phyloP scores from a whole-genome alignment of 1,140 invertebrate genomes.

The Drosophila subobscura region DNA sequence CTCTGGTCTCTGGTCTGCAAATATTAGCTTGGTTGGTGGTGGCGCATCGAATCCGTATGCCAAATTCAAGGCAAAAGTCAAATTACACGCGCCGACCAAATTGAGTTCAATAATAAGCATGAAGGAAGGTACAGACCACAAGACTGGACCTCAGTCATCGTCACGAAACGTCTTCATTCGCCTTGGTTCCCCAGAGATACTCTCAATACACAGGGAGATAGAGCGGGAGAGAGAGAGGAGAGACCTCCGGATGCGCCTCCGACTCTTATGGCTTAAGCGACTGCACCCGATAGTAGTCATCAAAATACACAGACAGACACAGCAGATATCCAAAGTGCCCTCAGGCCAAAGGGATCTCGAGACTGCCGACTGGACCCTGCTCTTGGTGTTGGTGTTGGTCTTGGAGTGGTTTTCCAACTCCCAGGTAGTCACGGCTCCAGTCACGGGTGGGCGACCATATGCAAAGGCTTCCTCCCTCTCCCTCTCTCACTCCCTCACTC shows the following conservation, averaged over 20 bases:
- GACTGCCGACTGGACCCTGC: conserved; percentile 4
- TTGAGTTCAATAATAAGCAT: conserved; percentile 81
- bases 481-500: conserved; percentile 16
- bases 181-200: conserved; percentile 19
- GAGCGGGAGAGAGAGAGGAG: conserved; percentile 15
- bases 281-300: conserved; percentile 70
- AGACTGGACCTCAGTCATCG: conserved; percentile 67
- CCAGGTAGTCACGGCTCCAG: conserved; percentile 60
- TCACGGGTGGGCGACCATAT: conserved; percentile 74
- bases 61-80: conserved; percentile 77
- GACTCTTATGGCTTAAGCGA: conserved; percentile 46
- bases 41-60: conserved; percentile 72
- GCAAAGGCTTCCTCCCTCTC: conserved; percentile 59
- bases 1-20: conserved; percentile 42
- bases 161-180: conserved; percentile 82
- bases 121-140: conserved; percentile 45
- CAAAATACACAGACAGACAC: conserved; percentile 62
- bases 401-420: conserved; percentile 35
- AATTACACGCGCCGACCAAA: conserved; percentile 79
- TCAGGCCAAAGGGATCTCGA: conserved; percentile 63
- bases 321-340: conserved; percentile 66
- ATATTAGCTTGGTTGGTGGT: conserved; percentile 63
- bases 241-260: conserved; percentile 73
- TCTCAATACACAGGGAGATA: too few species aligned
- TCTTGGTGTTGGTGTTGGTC: conserved; percentile 14